Percentiles rank a stretch among this genome's conserved stretches.
Evolutionary conservation across 2,888 invertebrate species (phyloP).

Genomic region (Drosophila picticornis): DNA sequence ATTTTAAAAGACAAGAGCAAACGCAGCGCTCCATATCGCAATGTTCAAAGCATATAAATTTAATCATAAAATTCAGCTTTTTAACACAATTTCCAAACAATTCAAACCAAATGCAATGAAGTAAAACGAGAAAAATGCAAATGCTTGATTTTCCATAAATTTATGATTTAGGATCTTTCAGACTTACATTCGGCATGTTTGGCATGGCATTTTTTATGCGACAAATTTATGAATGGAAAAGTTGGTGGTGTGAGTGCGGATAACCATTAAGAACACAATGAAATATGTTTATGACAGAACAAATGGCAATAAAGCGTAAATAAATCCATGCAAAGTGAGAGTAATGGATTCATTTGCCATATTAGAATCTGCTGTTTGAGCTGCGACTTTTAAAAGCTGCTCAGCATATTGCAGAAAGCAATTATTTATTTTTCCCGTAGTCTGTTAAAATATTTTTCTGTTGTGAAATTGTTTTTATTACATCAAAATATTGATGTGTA

Average conservation of each 20-base stretch:
- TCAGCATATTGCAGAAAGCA: background rate
- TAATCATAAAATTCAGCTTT: constrained; percentile 15
- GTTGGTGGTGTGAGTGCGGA: constrained; percentile 36
- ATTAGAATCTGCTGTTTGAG: constrained; percentile 2
- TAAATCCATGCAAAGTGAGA: constrained; percentile 60
- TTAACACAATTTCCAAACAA: constrained; percentile 6
- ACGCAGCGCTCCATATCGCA: background rate
- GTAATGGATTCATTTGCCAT: constrained; percentile 44
- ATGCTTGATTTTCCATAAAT: constrained; percentile 49
- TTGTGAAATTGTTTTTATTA: background rate
- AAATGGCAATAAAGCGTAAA: constrained; percentile 72
- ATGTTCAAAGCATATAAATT: constrained; percentile 17
- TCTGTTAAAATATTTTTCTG: background rate
- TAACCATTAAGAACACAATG: constrained; percentile 58
- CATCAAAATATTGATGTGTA: background rate
- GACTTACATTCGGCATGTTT: constrained; percentile 28
- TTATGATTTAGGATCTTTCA: constrained; percentile 43
- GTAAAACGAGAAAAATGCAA: constrained; percentile 46
- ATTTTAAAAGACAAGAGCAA: background rate
- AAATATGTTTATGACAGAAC: constrained; percentile 76
- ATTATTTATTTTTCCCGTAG: background rate
- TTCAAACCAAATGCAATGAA: constrained; percentile 32
- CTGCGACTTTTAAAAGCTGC: constrained; percentile 10
- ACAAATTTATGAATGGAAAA: constrained; percentile 58
- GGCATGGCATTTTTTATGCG: constrained; percentile 37